Evolutionary conservation across 2,113 vertebrate genomes (phyloP).

Genomic region (Brachyhypopomus gauderio): DNA sequence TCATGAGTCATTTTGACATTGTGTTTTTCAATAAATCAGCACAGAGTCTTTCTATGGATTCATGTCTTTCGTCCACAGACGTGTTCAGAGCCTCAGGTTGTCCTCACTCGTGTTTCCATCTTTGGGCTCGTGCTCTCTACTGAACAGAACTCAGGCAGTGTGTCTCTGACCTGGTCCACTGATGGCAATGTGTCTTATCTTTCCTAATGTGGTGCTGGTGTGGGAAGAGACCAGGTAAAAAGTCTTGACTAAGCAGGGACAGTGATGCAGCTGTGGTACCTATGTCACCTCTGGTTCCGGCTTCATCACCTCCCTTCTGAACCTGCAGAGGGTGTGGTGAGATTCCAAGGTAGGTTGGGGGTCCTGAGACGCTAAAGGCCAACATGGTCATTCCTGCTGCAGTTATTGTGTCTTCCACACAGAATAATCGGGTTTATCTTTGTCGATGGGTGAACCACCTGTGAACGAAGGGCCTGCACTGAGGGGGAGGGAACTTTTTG

Average conservation of each 20-base stretch:
- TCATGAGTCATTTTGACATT: too few species aligned
- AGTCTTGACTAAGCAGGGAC: constrained; percentile 22
- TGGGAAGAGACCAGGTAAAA: constrained; percentile 46
- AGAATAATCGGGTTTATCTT: too few species aligned
- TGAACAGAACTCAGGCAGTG: constrained; percentile 43
- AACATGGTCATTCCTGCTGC: not conserved
- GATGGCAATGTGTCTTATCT: too few species aligned
- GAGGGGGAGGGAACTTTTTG: constrained; percentile 55
- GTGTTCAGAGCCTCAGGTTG: too few species aligned
- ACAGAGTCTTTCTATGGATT: too few species aligned
- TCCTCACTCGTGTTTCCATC: not conserved
- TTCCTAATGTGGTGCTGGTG: constrained; percentile 43
- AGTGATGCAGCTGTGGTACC: constrained; percentile 56
- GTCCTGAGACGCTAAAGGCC: not conserved
- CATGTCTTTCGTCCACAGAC: too few species aligned
- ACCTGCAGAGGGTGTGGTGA: constrained; percentile 37
- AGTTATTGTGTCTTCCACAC: too few species aligned
- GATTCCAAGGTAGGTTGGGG: too few species aligned
- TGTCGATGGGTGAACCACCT: constrained; percentile 45
- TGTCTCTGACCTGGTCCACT: not conserved
- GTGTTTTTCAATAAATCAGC: too few species aligned
- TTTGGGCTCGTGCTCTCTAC: constrained; percentile 16
- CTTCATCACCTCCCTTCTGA: constrained; percentile 60
- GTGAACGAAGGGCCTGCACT: constrained; percentile 61
- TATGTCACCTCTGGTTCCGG: constrained; percentile 59